Evolutionary conservation across 2,113 vertebrate genomes (phyloP), one percentile per base, ranked within the genome.

Genomic region (Sminthopsis crassicaudata): DNA sequence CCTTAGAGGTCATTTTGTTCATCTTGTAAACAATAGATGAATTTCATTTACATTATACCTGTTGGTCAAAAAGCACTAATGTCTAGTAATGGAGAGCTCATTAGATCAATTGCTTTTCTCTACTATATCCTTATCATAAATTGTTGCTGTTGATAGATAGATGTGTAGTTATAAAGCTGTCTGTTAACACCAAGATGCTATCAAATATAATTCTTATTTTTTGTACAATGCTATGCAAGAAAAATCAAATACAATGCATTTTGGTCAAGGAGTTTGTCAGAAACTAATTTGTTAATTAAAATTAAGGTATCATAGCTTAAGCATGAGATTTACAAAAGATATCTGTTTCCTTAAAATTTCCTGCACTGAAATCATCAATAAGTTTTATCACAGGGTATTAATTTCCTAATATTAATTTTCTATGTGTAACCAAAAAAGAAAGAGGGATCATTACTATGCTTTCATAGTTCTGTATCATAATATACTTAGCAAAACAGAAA

Each of bases 141-240:
- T 3, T 88, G 25, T 92, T 84, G 91, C 50, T 95, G 92, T 53
- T 50, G 54, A 89, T 57, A 92, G 89, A 84, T 36, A 90, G 25
- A 93, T 3, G 67, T 90, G 52, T 8, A 92, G 27, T 91, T 23
- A 48, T 92, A 25, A 9, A 53, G n/a, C 91, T 92, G 50, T 0
- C 50, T 92, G 55, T 5, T 93, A 50, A 60, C 94, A 94, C 16
- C 50, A 96, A 95, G 57, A 91, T 55, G 95, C 95, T 92, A 52
- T 30, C 90, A 94, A 95, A 95, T 89, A 55, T 90, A 95, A 94
- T 46, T 95, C 95, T 42, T 91, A 53, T 54, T 96, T n/a, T 93
- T n/a, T 30, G n/a, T 94, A 94, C 95, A 96, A 95, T 67, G 90
- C 6, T 46, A 7, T 57, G 55, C 7, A 57, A 57, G 25, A 57